phyloP scores from a whole-genome alignment of 2,888 invertebrate species.

The Globia sparganii region DNA sequence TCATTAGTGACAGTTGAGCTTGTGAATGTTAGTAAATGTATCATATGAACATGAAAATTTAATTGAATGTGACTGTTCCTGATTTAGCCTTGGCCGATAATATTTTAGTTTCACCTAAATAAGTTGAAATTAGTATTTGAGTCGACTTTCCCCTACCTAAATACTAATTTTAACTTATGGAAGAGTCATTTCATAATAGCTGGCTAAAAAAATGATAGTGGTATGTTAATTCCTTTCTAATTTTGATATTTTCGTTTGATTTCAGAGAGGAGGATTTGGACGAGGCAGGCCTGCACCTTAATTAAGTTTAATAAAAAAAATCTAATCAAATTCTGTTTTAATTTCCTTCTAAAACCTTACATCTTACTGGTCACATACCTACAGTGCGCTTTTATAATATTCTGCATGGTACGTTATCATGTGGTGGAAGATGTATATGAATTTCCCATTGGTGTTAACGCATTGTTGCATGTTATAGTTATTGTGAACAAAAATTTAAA shows the following conservation, averaged over 20 bases:
- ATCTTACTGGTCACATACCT: too few relatives aligned
- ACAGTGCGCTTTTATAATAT: too few relatives aligned
- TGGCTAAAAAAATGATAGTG: background rate
- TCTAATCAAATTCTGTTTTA: constrained; percentile 56
- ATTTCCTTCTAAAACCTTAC: background rate
- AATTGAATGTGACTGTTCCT: background rate
- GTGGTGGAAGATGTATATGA: too few relatives aligned
- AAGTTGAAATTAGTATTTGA: background rate
- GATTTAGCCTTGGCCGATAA: background rate
- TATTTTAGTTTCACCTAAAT: background rate
- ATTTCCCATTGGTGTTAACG: too few relatives aligned
- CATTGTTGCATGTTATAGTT: too few relatives aligned
- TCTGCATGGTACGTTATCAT: too few relatives aligned
- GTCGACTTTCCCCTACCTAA: background rate
- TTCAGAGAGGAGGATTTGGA: constrained; percentile 95
- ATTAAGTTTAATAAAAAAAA: constrained; percentile 85
- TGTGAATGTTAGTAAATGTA: too few relatives aligned
- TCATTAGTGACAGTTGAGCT: too few relatives aligned
- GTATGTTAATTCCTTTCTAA: constrained; percentile 8
- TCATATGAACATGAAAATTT: background rate
- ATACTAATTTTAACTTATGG: background rate
- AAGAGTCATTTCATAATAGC: background rate
- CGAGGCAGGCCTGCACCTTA: constrained; percentile 92
- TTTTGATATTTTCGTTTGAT: constrained; percentile 73
- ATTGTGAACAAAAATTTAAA: too few relatives aligned